Evolutionary conservation across 2,113 vertebrate genomes (phyloP), one percentile per base, ranked within the genome.

Genomic region (Saimiri boliviensis): DNA sequence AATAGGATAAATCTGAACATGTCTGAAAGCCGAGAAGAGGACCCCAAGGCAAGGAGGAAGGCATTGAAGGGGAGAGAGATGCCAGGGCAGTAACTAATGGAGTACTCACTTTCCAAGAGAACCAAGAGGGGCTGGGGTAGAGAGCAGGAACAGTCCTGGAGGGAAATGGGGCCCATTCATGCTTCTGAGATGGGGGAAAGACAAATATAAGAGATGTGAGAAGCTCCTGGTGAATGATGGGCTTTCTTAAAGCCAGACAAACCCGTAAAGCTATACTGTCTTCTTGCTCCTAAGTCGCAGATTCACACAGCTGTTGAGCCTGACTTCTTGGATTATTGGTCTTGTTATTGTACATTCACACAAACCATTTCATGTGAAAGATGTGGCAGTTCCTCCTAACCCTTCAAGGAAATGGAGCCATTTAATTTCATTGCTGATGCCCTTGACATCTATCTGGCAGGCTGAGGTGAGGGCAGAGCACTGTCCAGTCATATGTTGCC

Each of bases 401-500:
- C 7, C n/a, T 91, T 86, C 56, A 35, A 91, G 85, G 58, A 79
- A 77, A 87, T 9, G 2, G 35, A 25, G 23, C 14, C 17, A 21
- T 37, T 93, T 90, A 60, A 60, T 63, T 92, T 90, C 47, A 49
- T 70, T 6, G 4, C 63, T 30, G 40, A 25, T 23, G 71, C 23
- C 56, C 52, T 85, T 92, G 92, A 52, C 35, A 86, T 85, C 45
- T 16, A 70, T 85, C 45, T 20, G 71, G 71, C 76, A 60, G 91
- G 42, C 37, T 2, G 32, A 42, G 40, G 56, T 16, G 12, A 94
- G n/a, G 68, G 71, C 71, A 47, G n/a, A 82, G 17, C 27, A 1
- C 19, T 6, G 21, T 1, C 49, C 35, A 40, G 49, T 76, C 6
- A 1, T 0, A 1, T 0, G 32, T 21, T 23, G n/a, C 76, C 13